These are phyloP conservation scores for Nephrotoma flavescens DNA, from an alignment of 2,888 invertebrate species.

Conservation along the genomic window DNA sequence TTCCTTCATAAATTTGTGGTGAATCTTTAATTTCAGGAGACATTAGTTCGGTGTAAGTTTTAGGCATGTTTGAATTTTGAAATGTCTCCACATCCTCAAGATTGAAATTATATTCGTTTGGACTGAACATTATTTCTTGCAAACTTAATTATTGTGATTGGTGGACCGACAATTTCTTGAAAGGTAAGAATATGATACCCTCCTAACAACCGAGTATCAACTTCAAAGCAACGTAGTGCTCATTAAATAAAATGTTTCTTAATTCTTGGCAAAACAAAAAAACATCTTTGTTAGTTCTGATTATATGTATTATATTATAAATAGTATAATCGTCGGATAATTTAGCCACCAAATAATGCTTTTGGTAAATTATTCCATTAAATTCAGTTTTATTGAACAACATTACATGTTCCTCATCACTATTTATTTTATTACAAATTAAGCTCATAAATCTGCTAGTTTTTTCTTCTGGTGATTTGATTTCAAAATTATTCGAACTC, in stretches of 20 bases:
- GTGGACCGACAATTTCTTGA: slow-evolving; percentile 3
- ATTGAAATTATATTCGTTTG: neutral
- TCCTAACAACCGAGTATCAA: neutral
- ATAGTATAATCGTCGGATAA: neutral
- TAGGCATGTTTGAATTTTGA: neutral
- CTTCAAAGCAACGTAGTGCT: slow-evolving; percentile 1
- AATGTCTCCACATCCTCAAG: neutral
- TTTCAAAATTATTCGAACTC: neutral
- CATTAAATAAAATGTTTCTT: neutral
- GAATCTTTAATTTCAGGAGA: neutral
- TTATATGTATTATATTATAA: neutral
- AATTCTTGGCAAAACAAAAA: slow-evolving; percentile 4
- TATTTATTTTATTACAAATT: neutral
- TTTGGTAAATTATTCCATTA: neutral
- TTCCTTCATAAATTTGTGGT: neutral
- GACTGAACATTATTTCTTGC: neutral
- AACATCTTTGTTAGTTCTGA: neutral
- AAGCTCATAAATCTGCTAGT: neutral
- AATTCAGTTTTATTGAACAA: neutral
- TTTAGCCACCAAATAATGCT: neutral
- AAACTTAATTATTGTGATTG: neutral
- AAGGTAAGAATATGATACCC: neutral
- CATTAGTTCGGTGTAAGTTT: neutral
- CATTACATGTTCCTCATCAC: neutral
- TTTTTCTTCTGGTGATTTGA: neutral